These are phyloP conservation scores for Semotilus atromaculatus DNA, from an alignment of 2,797 vertebrate genomes.

Conservation along the genomic window DNA sequence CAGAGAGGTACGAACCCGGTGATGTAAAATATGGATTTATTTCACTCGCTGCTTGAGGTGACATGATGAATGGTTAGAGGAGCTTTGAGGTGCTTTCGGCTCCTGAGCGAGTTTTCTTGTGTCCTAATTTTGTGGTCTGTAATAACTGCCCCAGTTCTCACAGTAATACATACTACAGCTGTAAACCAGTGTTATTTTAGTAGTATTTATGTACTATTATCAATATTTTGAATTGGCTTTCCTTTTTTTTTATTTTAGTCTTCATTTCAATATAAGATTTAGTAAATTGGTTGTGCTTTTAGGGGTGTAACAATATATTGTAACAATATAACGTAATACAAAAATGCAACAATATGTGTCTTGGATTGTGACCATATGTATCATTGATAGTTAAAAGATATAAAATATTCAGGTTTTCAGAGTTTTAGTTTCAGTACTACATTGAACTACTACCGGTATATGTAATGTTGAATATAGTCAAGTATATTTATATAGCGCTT, in stretches of 20 bases:
- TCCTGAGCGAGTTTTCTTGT: constrained; percentile 7
- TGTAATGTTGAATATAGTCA: too few species aligned
- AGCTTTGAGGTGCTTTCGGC: constrained; percentile 31
- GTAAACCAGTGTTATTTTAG: neutral
- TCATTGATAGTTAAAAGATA: too few species aligned
- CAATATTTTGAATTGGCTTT: neutral
- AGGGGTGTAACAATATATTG: too few species aligned
- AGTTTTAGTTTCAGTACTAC: too few species aligned
- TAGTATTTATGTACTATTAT: neutral
- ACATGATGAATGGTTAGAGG: constrained; percentile 32
- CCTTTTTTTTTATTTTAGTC: neutral
- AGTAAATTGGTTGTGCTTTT: too few species aligned
- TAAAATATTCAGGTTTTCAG: too few species aligned
- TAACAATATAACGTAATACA: too few species aligned
- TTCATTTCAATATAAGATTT: neutral
- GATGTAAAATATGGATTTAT: constrained; percentile 21
- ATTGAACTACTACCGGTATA: too few species aligned
- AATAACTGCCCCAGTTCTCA: constrained; percentile 46
- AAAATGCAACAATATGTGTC: too few species aligned
- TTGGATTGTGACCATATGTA: too few species aligned
- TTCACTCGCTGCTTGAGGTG: neutral
- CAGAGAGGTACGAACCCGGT: constrained; percentile 82
- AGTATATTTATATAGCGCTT: too few species aligned
- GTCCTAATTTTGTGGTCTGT: constrained; percentile 44
- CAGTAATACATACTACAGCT: neutral